phyloP scores from a whole-genome alignment of 2,113 vertebrate species.

The Anolis carolinensis region DNA sequence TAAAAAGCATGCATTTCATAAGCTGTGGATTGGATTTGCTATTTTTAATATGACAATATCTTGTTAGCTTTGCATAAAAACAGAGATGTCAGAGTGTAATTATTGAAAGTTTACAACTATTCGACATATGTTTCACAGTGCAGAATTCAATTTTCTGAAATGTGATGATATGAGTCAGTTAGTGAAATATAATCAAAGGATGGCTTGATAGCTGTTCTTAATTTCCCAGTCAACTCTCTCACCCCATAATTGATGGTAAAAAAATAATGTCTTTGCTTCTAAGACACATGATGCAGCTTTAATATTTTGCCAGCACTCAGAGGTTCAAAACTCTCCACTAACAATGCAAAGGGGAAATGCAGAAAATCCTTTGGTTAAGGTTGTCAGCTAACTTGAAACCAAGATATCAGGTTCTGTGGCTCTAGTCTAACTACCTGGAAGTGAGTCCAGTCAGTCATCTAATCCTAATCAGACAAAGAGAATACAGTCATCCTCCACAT shows the following conservation, averaged over 20 bases:
- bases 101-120: constrained; percentile 98
- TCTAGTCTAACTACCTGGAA: background rate
- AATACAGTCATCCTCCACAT: too few species aligned
- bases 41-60: constrained; percentile 97
- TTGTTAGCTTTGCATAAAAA: constrained; percentile 96
- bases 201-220: constrained; percentile 71
- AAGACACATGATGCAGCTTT: constrained; percentile 17
- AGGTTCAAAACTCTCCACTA: constrained; percentile 22
- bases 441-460: too few species aligned
- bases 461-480: too few species aligned
- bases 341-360: constrained; percentile 11
- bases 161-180: constrained; percentile 83
- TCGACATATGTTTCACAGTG: constrained; percentile 96
- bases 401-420: background rate
- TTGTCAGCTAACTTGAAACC: background rate
- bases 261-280: constrained; percentile 47
- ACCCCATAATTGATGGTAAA: constrained; percentile 48
- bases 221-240: constrained; percentile 50
- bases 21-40: constrained; percentile 97
- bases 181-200: constrained; percentile 83
- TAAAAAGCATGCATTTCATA: constrained; percentile 97
- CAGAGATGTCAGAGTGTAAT: constrained; percentile 92
- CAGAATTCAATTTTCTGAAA: constrained; percentile 96
- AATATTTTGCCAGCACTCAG: background rate
- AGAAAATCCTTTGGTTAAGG: background rate